phyloP scores from a whole-genome alignment of 2,888 invertebrate genomes.

The Scaptomyza polygonia region DNA sequence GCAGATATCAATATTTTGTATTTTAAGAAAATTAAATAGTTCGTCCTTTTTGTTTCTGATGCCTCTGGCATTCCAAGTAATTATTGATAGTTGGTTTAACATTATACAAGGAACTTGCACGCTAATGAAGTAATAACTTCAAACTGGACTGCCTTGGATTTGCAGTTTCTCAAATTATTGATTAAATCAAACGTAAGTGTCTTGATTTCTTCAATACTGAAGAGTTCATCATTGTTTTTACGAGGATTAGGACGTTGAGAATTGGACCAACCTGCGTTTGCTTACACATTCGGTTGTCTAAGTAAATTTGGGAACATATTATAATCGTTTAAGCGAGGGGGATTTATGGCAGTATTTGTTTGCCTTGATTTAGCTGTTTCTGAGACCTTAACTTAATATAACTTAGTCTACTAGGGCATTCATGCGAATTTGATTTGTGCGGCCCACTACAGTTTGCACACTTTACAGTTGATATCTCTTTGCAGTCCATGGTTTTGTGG shows the following conservation, averaged over 20 bases:
- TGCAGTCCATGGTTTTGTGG: too few relatives aligned
- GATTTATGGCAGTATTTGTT: neutral
- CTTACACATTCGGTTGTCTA: neutral
- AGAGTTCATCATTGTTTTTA: neutral
- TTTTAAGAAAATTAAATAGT: neutral
- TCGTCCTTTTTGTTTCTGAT: neutral
- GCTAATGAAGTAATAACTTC: neutral
- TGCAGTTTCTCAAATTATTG: neutral
- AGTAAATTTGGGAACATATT: neutral
- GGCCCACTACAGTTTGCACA: neutral
- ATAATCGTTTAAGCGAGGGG: neutral
- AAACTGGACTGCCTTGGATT: neutral
- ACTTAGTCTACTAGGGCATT: neutral
- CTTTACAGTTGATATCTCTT: neutral
- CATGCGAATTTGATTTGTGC: conserved; percentile 1
- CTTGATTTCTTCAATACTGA: neutral
- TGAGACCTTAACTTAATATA: neutral
- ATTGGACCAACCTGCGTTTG: neutral
- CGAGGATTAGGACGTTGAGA: neutral
- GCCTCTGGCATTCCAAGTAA: conserved; percentile 2
- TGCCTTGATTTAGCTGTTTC: neutral
- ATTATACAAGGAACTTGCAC: neutral
- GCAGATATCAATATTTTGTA: neutral
- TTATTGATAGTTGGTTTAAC: neutral
- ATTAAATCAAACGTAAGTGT: neutral